Evolutionary conservation across 1,140 invertebrate genomes (phyloP).

Genomic region (Varroa destructor): DNA sequence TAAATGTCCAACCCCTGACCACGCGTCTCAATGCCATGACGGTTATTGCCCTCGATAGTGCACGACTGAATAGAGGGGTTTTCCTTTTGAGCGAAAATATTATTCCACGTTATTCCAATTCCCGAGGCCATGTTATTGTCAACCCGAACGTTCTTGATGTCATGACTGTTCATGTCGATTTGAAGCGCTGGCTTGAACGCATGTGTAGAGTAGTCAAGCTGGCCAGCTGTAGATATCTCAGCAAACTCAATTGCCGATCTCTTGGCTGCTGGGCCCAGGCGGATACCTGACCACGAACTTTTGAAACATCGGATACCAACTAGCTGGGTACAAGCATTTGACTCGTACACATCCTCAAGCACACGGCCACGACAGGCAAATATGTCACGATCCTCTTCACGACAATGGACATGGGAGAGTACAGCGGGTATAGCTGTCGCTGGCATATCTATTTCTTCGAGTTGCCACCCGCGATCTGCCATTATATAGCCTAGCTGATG

Average conservation of each 20-base stretch:
- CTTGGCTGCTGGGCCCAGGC: constrained; percentile 72
- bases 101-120: constrained; percentile 70
- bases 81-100: constrained; percentile 64
- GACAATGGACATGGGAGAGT: background rate
- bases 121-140: constrained; percentile 72
- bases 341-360: constrained; percentile 55
- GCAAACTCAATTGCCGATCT: constrained; percentile 72
- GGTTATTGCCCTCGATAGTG: constrained; percentile 68
- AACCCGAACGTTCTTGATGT: constrained; percentile 65
- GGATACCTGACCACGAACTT: constrained; percentile 77
- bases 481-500: constrained; percentile 83
- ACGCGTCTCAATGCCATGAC: constrained; percentile 56
- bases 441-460: constrained; percentile 64
- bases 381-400: constrained; percentile 29
- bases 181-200: constrained; percentile 78
- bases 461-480: constrained; percentile 78
- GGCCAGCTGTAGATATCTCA: constrained; percentile 75
- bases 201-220: constrained; percentile 81
- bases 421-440: constrained; percentile 47
- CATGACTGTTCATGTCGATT: constrained; percentile 87
- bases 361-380: constrained; percentile 35
- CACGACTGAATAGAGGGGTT: constrained; percentile 71
- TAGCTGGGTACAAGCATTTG: constrained; percentile 71
- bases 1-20: constrained; percentile 35
- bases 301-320: constrained; percentile 76